Conservation (phyloP, 2,888 invertebrate genomes). For the Agrochola lota region DNA sequence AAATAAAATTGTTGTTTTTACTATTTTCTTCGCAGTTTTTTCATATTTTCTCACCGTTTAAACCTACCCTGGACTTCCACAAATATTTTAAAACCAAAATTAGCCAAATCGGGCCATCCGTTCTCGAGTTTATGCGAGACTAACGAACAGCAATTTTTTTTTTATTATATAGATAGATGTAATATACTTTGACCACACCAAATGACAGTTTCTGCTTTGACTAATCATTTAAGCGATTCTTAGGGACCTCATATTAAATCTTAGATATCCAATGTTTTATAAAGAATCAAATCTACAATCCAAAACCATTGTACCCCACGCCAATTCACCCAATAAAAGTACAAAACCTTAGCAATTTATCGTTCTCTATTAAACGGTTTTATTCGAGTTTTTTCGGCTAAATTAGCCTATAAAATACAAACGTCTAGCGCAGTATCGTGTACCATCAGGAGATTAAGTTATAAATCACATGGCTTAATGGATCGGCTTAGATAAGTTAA, state of each 20-base stretch:
- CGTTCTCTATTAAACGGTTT: conserved; percentile 30
- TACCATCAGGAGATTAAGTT: conserved; percentile 57
- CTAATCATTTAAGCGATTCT: background rate
- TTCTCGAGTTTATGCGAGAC: no score
- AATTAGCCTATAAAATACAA: conserved; percentile 49
- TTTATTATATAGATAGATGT: no score
- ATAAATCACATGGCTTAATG: conserved; percentile 56
- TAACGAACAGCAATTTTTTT: no score
- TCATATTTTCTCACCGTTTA: no score
- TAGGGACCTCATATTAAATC: no score
- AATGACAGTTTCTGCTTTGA: background rate
- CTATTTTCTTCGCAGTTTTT: no score
- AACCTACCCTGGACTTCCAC: no score
- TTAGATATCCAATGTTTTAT: background rate
- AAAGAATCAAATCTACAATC: background rate
- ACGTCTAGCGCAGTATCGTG: conserved; percentile 45
- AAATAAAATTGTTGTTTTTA: no score
- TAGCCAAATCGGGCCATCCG: no score
- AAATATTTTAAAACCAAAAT: no score
- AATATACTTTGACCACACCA: no score
- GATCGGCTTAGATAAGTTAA: conserved; percentile 43
- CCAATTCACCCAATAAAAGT: conserved; percentile 5
- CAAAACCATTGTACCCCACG: background rate
- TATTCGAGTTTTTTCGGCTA: conserved; percentile 42
- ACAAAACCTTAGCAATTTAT: conserved; percentile 29